These are phyloP conservation scores for Apis laboriosa DNA, from an alignment of 1,140 invertebrate species.

Conservation along the genomic window DNA sequence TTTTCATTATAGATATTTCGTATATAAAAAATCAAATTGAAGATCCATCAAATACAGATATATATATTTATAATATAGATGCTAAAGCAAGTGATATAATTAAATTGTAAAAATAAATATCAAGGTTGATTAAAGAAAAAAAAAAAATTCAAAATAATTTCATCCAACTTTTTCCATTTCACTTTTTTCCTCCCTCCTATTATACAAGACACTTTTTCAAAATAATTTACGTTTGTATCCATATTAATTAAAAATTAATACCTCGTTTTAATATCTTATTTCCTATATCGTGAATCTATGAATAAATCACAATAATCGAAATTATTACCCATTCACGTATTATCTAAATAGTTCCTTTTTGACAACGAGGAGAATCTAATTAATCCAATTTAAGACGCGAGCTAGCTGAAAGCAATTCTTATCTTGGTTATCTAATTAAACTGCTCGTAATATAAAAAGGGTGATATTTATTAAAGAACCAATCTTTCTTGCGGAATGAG, in stretches of 20 bases:
- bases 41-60: neutral
- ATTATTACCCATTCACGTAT: no score
- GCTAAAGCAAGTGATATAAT: neutral
- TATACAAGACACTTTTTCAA: neutral
- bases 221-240: no score
- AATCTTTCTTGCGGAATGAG: neutral
- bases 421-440: neutral
- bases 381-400: conserved; percentile 4
- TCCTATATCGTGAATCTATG: neutral
- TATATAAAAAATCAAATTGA: no score
- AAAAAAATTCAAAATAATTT: neutral
- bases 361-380: neutral
- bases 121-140: neutral
- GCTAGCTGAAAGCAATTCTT: neutral
- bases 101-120: neutral
- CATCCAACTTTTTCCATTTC: neutral
- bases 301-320: no score
- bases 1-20: neutral
- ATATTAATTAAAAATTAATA: no score
- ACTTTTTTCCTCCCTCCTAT: no score
- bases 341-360: neutral
- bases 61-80: neutral
- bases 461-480: neutral
- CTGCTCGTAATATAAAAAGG: neutral
- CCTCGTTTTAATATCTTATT: neutral